Evolutionary conservation across 2,113 vertebrate species (phyloP).

Genomic region (Leptosomus discolor): DNA sequence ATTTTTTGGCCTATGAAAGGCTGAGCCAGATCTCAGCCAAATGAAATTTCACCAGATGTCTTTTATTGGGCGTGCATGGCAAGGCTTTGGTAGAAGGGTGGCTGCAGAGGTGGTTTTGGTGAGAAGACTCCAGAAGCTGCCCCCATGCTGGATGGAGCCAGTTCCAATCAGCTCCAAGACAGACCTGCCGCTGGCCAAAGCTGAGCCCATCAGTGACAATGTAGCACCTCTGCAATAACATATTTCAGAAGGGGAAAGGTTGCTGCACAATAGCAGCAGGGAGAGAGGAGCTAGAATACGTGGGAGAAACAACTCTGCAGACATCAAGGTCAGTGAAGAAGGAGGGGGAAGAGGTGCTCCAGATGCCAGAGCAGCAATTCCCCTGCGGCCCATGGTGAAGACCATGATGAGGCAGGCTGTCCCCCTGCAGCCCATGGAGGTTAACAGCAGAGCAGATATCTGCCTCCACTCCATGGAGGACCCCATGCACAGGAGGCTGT

Average conservation of each 20-base stretch:
- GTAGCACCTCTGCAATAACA: background rate
- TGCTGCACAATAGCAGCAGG: background rate
- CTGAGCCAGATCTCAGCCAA: background rate
- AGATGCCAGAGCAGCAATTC: background rate
- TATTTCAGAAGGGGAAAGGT: background rate
- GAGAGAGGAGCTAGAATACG: too few species aligned
- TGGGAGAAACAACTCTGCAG: too few species aligned
- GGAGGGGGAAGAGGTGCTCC: background rate
- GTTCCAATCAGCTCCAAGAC: background rate
- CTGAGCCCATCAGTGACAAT: rapidly evolving
- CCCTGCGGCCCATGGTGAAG: background rate
- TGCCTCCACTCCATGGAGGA: background rate
- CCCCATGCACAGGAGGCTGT: background rate
- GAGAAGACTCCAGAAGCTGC: background rate
- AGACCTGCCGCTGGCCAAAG: background rate
- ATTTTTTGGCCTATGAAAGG: background rate
- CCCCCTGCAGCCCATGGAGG: background rate
- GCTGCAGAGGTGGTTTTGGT: background rate
- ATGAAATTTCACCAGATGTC: background rate
- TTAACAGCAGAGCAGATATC: background rate
- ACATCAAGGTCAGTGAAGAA: too few species aligned
- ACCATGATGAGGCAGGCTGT: background rate
- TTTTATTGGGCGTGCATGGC: background rate
- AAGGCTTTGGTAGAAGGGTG: background rate
- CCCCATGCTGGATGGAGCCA: background rate